These are phyloP conservation scores for Xiphophorus hellerii DNA, from an alignment of 2,113 vertebrate species.

Conservation along the genomic window DNA sequence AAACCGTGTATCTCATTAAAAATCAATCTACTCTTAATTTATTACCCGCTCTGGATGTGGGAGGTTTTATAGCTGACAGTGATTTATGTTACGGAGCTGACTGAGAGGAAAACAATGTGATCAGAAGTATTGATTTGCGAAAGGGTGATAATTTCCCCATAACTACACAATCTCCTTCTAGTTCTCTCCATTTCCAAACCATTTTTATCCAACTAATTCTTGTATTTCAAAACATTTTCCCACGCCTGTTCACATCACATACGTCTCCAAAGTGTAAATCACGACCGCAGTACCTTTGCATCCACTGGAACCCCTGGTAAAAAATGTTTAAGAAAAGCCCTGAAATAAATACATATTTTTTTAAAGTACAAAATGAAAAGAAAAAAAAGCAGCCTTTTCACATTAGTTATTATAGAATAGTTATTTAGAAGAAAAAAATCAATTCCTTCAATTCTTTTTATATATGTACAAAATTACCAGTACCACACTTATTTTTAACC, in stretches of 20 bases:
- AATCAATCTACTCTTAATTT: slow-evolving; percentile 7
- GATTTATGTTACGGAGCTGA: background rate
- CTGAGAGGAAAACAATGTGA: slow-evolving; percentile 47
- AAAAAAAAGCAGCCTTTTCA: background rate
- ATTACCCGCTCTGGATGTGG: slow-evolving; percentile 10
- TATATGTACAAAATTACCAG: background rate
- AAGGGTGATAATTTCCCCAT: background rate
- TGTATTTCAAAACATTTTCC: background rate
- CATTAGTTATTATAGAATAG: too few relatives aligned
- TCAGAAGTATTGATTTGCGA: slow-evolving; percentile 36
- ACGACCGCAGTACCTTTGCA: background rate
- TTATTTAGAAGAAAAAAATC: too few relatives aligned
- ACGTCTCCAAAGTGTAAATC: background rate
- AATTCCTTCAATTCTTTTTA: too few relatives aligned
- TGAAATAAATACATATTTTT: background rate
- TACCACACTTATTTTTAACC: background rate
- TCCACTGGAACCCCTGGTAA: background rate
- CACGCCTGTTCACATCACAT: background rate
- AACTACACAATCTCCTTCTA: slow-evolving; percentile 5
- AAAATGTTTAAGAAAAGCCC: background rate
- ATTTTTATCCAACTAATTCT: background rate
- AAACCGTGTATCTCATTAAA: slow-evolving; percentile 13
- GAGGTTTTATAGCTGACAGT: slow-evolving; percentile 4
- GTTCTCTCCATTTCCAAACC: background rate
- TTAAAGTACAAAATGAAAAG: background rate